Evolutionary conservation across 2,888 invertebrate genomes (phyloP).

Genomic region (Microctonus brassicae): DNA sequence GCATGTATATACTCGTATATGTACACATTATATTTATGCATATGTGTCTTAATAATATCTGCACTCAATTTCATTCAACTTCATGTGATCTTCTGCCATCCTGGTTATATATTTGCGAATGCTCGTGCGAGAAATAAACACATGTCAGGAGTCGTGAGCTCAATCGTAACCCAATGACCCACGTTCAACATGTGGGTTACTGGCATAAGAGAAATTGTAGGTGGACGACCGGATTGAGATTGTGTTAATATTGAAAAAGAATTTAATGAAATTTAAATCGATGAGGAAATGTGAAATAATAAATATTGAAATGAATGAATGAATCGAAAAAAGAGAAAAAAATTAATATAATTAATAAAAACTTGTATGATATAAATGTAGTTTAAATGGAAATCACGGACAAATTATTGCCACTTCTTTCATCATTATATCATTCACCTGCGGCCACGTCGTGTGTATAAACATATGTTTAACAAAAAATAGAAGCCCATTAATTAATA

Average conservation of each 20-base stretch:
- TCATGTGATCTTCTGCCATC: not conserved
- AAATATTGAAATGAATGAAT: no score
- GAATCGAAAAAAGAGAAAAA: no score
- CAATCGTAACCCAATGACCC: slow-evolving; percentile 50
- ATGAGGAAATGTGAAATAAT: not conserved
- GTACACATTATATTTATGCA: not conserved
- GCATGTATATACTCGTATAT: no score
- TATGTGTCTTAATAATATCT: not conserved
- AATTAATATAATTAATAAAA: no score
- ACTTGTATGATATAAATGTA: no score
- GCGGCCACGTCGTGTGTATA: no score
- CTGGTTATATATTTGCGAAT: not conserved
- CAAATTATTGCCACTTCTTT: no score
- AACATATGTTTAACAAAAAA: no score
- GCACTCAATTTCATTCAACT: not conserved
- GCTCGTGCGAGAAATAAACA: not conserved
- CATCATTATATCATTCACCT: no score
- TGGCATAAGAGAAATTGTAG: slow-evolving; percentile 56
- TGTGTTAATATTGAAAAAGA: slow-evolving; percentile 1
- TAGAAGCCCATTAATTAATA: not conserved
- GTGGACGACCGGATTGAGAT: slow-evolving; percentile 42
- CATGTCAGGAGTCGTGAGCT: slow-evolving; percentile 23
- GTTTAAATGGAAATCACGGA: no score
- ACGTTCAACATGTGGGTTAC: slow-evolving; percentile 58
- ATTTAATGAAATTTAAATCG: no score